phyloP scores from a whole-genome alignment of 2,797 vertebrate species.

The Melanotaenia nigrans region DNA sequence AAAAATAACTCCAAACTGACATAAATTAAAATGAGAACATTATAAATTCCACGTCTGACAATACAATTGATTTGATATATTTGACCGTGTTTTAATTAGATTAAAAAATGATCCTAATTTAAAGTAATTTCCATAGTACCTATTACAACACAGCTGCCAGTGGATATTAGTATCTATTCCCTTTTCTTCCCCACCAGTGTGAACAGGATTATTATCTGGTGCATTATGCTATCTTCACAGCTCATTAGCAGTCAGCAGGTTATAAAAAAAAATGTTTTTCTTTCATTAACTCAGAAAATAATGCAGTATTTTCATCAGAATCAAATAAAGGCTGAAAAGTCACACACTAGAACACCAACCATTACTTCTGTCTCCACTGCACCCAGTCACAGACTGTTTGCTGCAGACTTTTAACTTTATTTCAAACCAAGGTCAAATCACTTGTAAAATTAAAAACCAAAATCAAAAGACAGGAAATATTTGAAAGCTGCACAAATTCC shows the following conservation, averaged over 20 bases:
- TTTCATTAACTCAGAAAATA: conserved; percentile 59
- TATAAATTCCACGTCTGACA: conserved; percentile 26
- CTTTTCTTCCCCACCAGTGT: conserved; percentile 25
- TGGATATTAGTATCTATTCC: conserved; percentile 53
- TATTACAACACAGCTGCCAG: conserved; percentile 43
- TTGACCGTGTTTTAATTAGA: conserved; percentile 48
- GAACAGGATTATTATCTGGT: conserved; percentile 64
- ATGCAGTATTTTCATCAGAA: conserved; percentile 50
- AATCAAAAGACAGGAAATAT: conserved; percentile 10
- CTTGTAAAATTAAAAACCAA: neutral
- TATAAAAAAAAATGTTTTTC: conserved; percentile 61
- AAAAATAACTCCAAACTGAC: neutral
- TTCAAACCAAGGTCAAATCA: conserved; percentile 18
- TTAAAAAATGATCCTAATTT: conserved; percentile 55
- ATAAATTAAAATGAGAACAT: conserved; percentile 21
- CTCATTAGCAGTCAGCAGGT: conserved; percentile 74
- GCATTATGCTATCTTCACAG: conserved; percentile 59
- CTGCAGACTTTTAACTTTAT: conserved; percentile 20
- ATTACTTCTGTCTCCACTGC: conserved; percentile 11
- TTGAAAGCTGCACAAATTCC: neutral
- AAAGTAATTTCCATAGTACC: conserved; percentile 50
- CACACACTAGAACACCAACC: conserved; percentile 31
- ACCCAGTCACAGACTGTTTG: conserved; percentile 22
- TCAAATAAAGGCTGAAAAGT: conserved; percentile 45
- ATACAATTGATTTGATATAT: conserved; percentile 35